Evolutionary conservation across 1,140 invertebrate species (phyloP).

Genomic region (Zaprionus camerounensis): DNA sequence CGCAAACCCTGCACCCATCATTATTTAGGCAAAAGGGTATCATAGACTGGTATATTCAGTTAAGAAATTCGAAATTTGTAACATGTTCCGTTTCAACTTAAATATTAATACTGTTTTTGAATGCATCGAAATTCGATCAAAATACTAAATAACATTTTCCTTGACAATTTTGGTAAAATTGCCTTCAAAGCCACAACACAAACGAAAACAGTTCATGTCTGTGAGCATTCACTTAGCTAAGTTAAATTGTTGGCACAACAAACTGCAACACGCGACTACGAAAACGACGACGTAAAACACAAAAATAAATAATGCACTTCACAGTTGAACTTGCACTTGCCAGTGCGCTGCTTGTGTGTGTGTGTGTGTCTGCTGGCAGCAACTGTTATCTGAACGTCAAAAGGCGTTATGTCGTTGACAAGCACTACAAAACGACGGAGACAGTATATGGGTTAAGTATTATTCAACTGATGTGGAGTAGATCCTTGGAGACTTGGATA

Average conservation of each 20-base stretch:
- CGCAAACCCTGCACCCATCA: not conserved
- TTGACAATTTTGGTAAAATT: slow-evolving; percentile 16
- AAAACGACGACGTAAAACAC: not conserved
- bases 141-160: not conserved
- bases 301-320: slow-evolving; percentile 34
- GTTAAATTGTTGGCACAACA: slow-evolving; percentile 35
- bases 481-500: not conserved
- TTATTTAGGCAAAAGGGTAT: not conserved
- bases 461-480: not conserved
- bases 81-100: too few species aligned
- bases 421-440: not conserved
- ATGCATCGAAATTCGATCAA: not conserved
- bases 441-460: not conserved
- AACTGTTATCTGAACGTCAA: slow-evolving; percentile 10
- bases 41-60: not conserved
- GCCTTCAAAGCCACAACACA: slow-evolving; percentile 37
- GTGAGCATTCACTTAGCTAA: slow-evolving; percentile 40
- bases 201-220: slow-evolving; percentile 11
- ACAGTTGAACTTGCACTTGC: slow-evolving; percentile 37
- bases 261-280: slow-evolving; percentile 22
- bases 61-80: not conserved
- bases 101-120: too few species aligned
- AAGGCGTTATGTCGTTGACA: not conserved
- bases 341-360: not conserved
- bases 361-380: not conserved